Evolutionary conservation across 2,888 invertebrate species (phyloP).

Genomic region (Xanthia togata): DNA sequence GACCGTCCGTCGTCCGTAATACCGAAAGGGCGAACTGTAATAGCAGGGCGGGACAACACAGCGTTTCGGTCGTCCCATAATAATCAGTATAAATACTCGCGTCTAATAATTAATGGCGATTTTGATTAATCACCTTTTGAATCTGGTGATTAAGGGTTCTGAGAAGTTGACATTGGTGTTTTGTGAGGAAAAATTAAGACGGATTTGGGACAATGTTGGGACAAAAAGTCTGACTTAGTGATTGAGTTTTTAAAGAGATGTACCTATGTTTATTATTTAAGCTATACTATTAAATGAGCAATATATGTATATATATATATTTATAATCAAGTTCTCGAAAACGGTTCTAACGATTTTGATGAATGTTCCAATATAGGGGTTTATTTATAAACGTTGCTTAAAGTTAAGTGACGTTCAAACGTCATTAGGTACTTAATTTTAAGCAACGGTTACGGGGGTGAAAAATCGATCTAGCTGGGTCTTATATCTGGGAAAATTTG

Average conservation of each 20-base stretch:
- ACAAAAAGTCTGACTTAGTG: conserved; percentile 44
- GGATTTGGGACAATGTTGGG: conserved; percentile 15
- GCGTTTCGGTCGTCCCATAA: conserved; percentile 66
- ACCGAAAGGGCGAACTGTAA: conserved; percentile 55
- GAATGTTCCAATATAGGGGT: too few species aligned
- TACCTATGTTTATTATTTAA: not conserved
- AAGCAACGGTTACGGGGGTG: too few species aligned
- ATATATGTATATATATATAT: too few species aligned
- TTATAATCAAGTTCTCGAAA: too few species aligned
- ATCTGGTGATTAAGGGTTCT: conserved; percentile 63
- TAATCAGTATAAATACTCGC: conserved; percentile 69
- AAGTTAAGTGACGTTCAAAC: too few species aligned
- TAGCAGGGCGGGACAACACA: conserved; percentile 66
- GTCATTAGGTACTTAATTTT: too few species aligned
- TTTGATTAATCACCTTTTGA: conserved; percentile 67
- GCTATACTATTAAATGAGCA: too few species aligned
- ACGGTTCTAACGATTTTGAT: too few species aligned
- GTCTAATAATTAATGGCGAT: conserved; percentile 68
- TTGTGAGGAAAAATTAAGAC: conserved; percentile 47
- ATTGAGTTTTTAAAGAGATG: conserved; percentile 23
- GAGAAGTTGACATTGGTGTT: conserved; percentile 63
- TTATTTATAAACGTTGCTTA: too few species aligned
- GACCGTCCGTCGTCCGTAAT: conserved; percentile 63
- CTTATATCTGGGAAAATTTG: too few species aligned
- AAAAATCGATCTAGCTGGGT: too few species aligned